Base-by-base conservation (phyloP, 2,888 invertebrate species). In the Melieria crassipennis region DNA sequence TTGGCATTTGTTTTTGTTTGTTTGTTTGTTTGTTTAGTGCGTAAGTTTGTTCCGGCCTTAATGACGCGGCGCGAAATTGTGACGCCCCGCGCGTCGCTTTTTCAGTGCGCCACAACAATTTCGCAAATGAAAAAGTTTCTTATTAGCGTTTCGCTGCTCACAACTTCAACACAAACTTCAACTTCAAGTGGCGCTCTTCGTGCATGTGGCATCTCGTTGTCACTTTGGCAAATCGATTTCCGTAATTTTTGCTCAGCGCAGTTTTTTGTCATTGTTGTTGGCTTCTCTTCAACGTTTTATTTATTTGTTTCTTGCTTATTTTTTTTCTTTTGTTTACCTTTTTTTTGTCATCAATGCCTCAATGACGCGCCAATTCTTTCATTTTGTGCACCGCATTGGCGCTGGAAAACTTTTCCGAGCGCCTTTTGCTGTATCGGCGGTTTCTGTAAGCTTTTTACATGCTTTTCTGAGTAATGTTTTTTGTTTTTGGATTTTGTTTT, bases 81-180 rank as follows among this genome's bases (percentile, higher is more conserved):
- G 7, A 7, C 7, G 47, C 48, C 43, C 55, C 7, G 3, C 6
- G 2, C 46, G 1, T 65, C 48, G 50, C 70, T 71, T 63, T 63
- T 67, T 58, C 62, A 45, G 7, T 55, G 43, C 60, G 45, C 45
- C 16, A 13, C 55, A 61, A 52, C 72, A 71, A 73, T 73, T 75
- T 72, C 45, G 46, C 71, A 71, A 73, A 75, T 75, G 68, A 71
- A 71, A 75, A 75, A 75, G 66, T 75, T 75, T 75, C 69, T 73
- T 72, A 70, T 75, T 73, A 70, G 74, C 72, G 71, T 75, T 75
- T 71, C 56, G 57, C 70, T 63, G 60, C 72, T 67, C 65, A 69
- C 71, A 60, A 42, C 66, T 46, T n/a, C 43, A 30, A 30, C 30
- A 30, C 30, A 30, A 30, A 30, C 48, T 57, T 58, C 10, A 62